Percentiles rank a stretch among this genome's conserved stretches.
Conservation (phyloP, 2,797 vertebrate species). For the Rallus crepitans region DNA sequence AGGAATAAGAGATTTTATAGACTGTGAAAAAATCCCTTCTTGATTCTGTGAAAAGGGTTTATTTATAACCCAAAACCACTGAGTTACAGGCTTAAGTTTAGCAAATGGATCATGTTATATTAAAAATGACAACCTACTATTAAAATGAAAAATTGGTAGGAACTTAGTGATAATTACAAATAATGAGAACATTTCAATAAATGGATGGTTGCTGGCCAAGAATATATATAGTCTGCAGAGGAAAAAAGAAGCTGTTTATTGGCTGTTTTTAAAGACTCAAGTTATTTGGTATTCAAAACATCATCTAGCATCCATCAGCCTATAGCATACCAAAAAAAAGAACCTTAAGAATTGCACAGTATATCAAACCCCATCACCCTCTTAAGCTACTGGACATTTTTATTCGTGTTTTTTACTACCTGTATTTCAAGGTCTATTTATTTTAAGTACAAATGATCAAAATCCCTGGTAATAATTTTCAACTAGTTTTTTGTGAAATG, state of each 20-base stretch:
- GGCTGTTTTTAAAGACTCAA: constrained; percentile 40
- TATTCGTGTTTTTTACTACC: not conserved
- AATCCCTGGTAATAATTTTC: not conserved
- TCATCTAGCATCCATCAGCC: constrained; percentile 29
- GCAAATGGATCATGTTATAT: constrained; percentile 59
- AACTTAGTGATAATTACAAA: constrained; percentile 68
- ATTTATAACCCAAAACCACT: constrained; percentile 42
- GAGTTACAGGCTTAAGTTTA: constrained; percentile 59
- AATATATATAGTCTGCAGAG: constrained; percentile 59
- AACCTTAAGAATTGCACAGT: not conserved
- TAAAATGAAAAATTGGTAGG: constrained; percentile 69
- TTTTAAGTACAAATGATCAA: not conserved
- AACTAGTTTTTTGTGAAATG: not conserved
- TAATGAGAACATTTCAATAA: constrained; percentile 68
- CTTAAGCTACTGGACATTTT: constrained; percentile 6
- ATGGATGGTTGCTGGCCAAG: constrained; percentile 56
- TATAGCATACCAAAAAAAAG: not conserved
- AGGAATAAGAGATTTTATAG: constrained; percentile 29
- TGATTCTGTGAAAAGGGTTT: constrained; percentile 44
- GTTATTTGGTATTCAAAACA: constrained; percentile 59
- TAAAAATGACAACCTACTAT: constrained; percentile 69
- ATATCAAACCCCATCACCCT: not conserved
- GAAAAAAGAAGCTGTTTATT: constrained; percentile 47
- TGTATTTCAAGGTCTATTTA: constrained; percentile 21
- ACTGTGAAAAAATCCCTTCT: not conserved